A percentile compares a stretch with the other conserved stretches of the same genome.
These are phyloP conservation scores for Mactra quadrangularis DNA, from an alignment of 1,140 invertebrate species.

Conservation along the genomic window DNA sequence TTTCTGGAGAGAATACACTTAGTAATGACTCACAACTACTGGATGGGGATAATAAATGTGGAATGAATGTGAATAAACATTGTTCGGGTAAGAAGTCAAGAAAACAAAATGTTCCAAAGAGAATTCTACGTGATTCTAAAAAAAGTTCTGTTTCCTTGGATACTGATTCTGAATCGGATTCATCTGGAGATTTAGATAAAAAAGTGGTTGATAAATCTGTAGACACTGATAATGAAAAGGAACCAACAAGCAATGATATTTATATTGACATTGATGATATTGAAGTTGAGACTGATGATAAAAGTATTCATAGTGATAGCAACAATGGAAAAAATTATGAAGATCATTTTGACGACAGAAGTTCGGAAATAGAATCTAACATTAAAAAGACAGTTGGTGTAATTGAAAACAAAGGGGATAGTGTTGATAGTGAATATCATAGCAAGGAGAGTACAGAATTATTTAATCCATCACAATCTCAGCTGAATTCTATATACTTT, in stretches of 20 bases:
- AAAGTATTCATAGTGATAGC: background rate
- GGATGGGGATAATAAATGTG: no score
- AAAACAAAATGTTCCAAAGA: conserved; percentile 41
- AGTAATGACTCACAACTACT: background rate
- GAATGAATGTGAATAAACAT: no score
- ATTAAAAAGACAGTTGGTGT: no score
- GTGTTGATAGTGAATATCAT: no score
- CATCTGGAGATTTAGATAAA: conserved; percentile 29
- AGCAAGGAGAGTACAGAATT: no score
- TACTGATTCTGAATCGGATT: no score
- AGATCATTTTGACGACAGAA: background rate
- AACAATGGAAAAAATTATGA: background rate
- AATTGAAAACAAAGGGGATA: no score
- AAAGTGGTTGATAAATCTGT: conserved; percentile 27
- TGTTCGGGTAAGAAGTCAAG: conserved; percentile 22
- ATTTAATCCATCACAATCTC: no score
- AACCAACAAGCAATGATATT: background rate
- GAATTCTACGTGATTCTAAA: background rate
- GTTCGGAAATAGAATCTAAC: background rate
- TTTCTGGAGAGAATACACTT: background rate
- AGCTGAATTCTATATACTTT: background rate
- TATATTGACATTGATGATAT: background rate
- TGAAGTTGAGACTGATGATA: background rate
- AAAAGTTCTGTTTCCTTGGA: no score
- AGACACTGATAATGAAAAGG: background rate